Percentiles rank a stretch among this genome's conserved stretches.
phyloP scores from a whole-genome alignment of 2,888 invertebrate species.

The Mythimna vitellina region DNA sequence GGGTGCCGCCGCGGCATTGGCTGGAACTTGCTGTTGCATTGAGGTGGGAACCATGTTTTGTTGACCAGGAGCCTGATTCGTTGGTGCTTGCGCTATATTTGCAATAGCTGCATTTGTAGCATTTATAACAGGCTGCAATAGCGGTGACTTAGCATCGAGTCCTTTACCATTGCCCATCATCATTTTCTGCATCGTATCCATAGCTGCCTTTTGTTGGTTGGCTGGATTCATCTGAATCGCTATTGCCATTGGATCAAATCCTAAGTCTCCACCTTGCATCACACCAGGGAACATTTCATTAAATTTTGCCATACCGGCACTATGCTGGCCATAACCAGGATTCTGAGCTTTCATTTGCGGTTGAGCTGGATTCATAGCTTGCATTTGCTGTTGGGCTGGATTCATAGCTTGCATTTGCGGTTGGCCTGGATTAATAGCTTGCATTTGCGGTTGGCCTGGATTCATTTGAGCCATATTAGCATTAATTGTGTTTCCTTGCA shows the following conservation, averaged over 20 bases:
- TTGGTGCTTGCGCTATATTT: conserved; percentile 42
- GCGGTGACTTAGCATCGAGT: conserved; percentile 34
- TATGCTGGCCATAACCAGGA: conserved; percentile 72
- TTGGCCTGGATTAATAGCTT: too few species aligned
- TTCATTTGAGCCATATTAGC: conserved; percentile 57
- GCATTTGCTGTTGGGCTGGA: conserved; percentile 51
- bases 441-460: too few species aligned
- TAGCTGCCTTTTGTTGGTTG: conserved; percentile 79
- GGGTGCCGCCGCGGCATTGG: conserved; percentile 8
- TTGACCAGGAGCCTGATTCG: conserved; percentile 36
- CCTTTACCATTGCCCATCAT: conserved; percentile 70
- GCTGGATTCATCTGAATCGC: conserved; percentile 88
- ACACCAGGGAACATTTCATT: conserved; percentile 86
- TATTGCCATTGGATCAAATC: conserved; percentile 87
- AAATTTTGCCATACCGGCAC: conserved; percentile 80
- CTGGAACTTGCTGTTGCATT: conserved; percentile 23
- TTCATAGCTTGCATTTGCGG: conserved; percentile 1
- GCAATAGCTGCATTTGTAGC: conserved; percentile 64
- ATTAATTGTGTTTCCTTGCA: conserved; percentile 54
- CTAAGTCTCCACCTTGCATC: conserved; percentile 79
- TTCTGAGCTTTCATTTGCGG: conserved; percentile 50
- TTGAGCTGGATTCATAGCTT: conserved; percentile 33
- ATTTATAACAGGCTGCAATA: conserved; percentile 62
- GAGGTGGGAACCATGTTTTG: conserved; percentile 24
- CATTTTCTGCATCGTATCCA: conserved; percentile 78